These are phyloP conservation scores for Spodoptera litura DNA, from an alignment of 1,140 invertebrate genomes.

Conservation along the genomic window DNA sequence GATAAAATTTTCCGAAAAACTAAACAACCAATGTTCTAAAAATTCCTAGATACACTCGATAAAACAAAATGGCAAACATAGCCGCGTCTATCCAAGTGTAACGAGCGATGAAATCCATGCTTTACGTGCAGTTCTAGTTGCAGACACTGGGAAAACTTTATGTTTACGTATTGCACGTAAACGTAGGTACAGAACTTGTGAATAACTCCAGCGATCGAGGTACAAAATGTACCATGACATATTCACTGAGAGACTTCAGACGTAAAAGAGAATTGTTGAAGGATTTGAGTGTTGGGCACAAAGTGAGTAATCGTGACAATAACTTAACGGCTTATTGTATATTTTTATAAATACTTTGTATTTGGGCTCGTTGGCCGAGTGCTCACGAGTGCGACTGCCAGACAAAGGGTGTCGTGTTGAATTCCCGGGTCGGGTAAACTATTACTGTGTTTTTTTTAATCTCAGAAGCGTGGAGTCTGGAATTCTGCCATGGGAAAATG, in stretches of 20 bases:
- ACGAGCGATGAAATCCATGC: slow-evolving; percentile 42
- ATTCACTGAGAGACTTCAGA: background rate
- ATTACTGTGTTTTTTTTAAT: too few species aligned
- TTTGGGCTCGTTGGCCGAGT: too few species aligned
- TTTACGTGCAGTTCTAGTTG: slow-evolving; percentile 45
- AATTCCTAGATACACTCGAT: background rate
- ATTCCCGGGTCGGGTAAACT: too few species aligned
- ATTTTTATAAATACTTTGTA: too few species aligned
- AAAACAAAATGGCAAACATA: slow-evolving; percentile 41
- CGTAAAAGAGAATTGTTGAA: too few species aligned
- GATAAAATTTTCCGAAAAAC: background rate
- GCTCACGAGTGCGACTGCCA: too few species aligned
- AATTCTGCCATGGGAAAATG: too few species aligned
- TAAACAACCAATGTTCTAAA: background rate
- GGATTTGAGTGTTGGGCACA: too few species aligned
- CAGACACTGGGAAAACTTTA: slow-evolving; percentile 9
- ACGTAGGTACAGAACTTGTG: slow-evolving; percentile 23
- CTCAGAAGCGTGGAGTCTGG: too few species aligned
- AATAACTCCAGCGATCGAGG: slow-evolving; percentile 12
- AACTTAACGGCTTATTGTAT: too few species aligned
- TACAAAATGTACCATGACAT: slow-evolving; percentile 16
- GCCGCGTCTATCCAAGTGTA: slow-evolving; percentile 39
- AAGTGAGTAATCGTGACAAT: too few species aligned
- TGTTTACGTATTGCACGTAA: slow-evolving; percentile 33
- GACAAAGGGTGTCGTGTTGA: too few species aligned